Conservation (phyloP, 1,140 invertebrate species). For the Dendrolimus kikuchii region DNA sequence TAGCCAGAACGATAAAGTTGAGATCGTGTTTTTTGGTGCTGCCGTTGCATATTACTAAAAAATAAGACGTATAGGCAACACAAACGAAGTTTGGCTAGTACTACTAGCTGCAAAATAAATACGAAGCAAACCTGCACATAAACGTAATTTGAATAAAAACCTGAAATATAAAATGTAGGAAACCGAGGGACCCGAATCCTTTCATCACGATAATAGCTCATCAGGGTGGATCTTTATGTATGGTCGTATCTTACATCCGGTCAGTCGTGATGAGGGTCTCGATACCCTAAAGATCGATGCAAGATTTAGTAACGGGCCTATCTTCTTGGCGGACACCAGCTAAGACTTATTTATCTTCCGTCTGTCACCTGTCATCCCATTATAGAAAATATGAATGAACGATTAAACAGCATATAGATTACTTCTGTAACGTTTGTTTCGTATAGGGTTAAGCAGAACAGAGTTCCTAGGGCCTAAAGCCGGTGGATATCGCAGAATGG, state of each 20-base stretch:
- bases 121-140: no score
- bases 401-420: slow-evolving; percentile 4
- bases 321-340: slow-evolving; percentile 12
- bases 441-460: no score
- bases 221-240: not conserved
- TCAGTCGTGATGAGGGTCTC: slow-evolving; percentile 26
- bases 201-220: slow-evolving; percentile 3
- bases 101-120: no score
- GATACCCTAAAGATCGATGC: slow-evolving; percentile 15
- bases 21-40: no score
- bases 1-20: no score
- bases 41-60: no score
- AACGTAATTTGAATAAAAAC: no score
- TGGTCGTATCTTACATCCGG: slow-evolving; percentile 4
- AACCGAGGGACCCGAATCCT: slow-evolving; percentile 5
- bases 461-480: no score
- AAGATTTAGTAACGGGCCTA: slow-evolving; percentile 24
- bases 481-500: no score
- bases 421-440: no score
- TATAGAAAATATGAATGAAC: slow-evolving; percentile 22
- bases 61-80: no score
- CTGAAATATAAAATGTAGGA: not conserved
- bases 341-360: slow-evolving; percentile 19
- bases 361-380: slow-evolving; percentile 26
- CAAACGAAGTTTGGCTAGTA: no score